Conservation (phyloP, 2,888 invertebrate species). For the Mimas tiliae region DNA sequence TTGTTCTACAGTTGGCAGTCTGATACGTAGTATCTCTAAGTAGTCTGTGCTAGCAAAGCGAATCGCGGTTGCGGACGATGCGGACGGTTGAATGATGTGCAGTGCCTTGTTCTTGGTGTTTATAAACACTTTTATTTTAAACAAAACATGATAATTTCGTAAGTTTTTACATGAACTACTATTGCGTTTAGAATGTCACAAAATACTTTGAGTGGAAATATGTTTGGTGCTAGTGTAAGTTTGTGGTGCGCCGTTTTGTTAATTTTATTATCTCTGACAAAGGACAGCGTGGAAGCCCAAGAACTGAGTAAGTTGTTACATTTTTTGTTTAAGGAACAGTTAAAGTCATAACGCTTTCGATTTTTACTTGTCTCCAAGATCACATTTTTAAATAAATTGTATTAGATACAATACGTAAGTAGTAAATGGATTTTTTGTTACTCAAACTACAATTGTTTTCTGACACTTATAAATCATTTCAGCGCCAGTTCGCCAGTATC, state of each 20-base stretch:
- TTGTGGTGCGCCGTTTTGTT: conserved; percentile 68
- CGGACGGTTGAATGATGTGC: conserved; percentile 48
- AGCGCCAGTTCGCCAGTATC: too few species aligned
- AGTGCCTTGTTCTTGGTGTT: conserved; percentile 53
- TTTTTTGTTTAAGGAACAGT: conserved; percentile 9
- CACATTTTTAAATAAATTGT: not conserved
- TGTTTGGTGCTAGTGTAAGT: conserved; percentile 66
- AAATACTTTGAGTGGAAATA: conserved; percentile 61
- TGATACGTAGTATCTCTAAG: conserved; percentile 25
- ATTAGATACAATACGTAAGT: too few species aligned
- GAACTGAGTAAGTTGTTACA: conserved; percentile 65
- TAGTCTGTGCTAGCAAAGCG: conserved; percentile 22
- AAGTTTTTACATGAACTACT: conserved; percentile 28
- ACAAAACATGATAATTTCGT: conserved; percentile 39
- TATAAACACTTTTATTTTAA: conserved; percentile 42
- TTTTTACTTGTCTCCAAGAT: not conserved
- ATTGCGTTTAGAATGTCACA: conserved; percentile 45
- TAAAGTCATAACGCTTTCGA: not conserved
- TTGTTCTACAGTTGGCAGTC: too few species aligned
- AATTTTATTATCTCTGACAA: conserved; percentile 71
- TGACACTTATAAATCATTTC: too few species aligned
- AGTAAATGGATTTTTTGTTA: too few species aligned
- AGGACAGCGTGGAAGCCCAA: conserved; percentile 66
- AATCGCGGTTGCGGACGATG: conserved; percentile 22
- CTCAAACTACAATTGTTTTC: too few species aligned